phyloP scores from a whole-genome alignment of 2,113 vertebrate genomes.

The Cinclus mexicanus region DNA sequence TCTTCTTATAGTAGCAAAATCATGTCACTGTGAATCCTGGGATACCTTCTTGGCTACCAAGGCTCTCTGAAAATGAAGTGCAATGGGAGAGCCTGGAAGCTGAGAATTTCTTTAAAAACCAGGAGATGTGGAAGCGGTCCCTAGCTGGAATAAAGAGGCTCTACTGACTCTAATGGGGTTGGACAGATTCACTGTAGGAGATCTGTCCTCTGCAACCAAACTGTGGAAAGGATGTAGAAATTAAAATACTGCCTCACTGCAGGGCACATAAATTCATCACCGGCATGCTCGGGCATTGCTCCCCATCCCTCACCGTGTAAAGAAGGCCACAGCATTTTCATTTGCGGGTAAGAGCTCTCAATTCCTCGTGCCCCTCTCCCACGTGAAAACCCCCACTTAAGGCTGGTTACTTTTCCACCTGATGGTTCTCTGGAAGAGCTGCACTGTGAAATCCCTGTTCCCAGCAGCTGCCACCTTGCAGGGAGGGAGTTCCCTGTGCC shows the following conservation, averaged over 20 bases:
- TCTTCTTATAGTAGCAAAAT: background rate
- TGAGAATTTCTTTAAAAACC: background rate
- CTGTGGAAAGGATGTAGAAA: background rate
- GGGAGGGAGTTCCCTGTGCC: conserved; percentile 28
- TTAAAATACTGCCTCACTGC: background rate
- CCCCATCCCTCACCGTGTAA: background rate
- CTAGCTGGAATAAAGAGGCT: background rate
- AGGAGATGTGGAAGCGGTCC: background rate
- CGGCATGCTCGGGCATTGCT: background rate
- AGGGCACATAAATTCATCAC: background rate
- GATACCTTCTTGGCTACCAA: background rate
- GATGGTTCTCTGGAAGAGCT: background rate
- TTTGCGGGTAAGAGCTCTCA: conserved; percentile 40
- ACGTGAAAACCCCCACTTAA: background rate
- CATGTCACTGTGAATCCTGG: background rate
- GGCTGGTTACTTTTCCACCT: background rate
- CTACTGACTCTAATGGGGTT: background rate
- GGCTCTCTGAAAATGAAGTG: background rate
- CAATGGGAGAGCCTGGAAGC: background rate
- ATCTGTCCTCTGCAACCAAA: background rate
- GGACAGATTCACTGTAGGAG: background rate
- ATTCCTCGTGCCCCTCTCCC: background rate
- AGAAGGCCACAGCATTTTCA: conserved; percentile 46
- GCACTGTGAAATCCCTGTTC: conserved; percentile 46
- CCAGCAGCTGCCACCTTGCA: background rate